These are phyloP conservation scores for Noctua janthe DNA, from an alignment of 2,888 invertebrate genomes.

Conservation along the genomic window DNA sequence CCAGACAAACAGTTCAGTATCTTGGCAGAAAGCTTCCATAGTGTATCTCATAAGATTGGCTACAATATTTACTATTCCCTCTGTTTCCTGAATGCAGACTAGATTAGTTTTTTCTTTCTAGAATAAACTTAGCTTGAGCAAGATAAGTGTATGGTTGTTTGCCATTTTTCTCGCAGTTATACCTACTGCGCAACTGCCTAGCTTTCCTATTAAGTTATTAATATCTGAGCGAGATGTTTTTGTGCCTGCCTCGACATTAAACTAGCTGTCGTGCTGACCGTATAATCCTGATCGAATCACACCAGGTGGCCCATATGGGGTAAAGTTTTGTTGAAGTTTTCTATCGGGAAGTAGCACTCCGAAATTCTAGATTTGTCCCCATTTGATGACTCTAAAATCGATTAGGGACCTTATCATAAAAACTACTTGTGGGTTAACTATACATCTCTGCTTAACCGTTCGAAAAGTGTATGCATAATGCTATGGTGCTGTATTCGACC, in stretches of 20 bases:
- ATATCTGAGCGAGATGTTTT: too few relatives aligned
- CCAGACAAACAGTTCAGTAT: neutral
- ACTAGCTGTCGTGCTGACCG: too few relatives aligned
- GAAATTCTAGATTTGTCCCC: too few relatives aligned
- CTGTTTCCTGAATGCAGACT: constrained; percentile 1
- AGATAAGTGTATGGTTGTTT: constrained; percentile 24
- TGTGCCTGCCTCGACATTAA: neutral
- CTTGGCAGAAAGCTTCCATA: neutral
- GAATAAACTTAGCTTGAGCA: constrained; percentile 17
- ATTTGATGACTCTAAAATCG: too few relatives aligned
- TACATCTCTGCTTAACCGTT: neutral
- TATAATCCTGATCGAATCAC: too few relatives aligned
- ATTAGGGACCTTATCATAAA: too few relatives aligned
- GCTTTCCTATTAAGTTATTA: constrained; percentile 6
- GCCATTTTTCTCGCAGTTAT: constrained; percentile 16
- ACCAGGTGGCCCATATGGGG: too few relatives aligned
- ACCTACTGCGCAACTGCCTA: neutral
- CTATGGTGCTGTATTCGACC: neutral
- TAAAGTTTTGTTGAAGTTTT: too few relatives aligned
- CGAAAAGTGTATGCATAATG: neutral
- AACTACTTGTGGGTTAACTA: too few relatives aligned
- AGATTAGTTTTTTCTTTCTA: constrained; percentile 29
- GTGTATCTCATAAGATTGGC: neutral
- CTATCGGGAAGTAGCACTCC: too few relatives aligned
- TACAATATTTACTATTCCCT: constrained; percentile 37